Evolutionary conservation across 1,140 invertebrate species (phyloP).

Genomic region (Hyles euphorbiae): DNA sequence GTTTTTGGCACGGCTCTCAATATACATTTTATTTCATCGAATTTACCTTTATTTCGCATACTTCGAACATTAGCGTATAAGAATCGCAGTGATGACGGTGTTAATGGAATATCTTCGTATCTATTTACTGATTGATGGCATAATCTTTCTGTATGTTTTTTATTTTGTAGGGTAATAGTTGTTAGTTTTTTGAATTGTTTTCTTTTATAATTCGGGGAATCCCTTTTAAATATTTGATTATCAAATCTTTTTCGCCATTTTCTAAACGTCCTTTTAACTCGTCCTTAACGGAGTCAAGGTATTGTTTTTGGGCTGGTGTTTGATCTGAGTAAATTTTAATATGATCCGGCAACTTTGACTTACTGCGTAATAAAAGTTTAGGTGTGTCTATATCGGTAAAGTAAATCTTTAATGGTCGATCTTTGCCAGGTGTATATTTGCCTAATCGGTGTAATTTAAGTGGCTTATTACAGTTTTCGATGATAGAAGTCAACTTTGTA

Average conservation of each 20-base stretch:
- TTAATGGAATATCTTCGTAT: conserved; percentile 6
- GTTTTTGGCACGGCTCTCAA: conserved; percentile 4
- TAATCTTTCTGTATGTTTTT: conserved; percentile 4
- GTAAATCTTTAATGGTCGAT: too few species aligned
- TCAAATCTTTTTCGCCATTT: conserved; percentile 15
- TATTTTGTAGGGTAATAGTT: neutral
- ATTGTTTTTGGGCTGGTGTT: conserved; percentile 15
- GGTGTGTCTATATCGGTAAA: too few species aligned
- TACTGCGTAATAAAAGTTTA: too few species aligned
- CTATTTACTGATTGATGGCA: conserved; percentile 11
- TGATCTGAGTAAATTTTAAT: too few species aligned
- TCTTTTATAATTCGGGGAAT: conserved; percentile 20
- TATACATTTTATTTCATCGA: conserved; percentile 21
- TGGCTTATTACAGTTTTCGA: too few species aligned
- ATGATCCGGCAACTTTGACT: too few species aligned
- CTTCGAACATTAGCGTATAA: conserved; percentile 22
- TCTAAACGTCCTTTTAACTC: conserved; percentile 12
- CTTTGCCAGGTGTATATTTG: too few species aligned
- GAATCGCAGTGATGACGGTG: conserved; percentile 8
- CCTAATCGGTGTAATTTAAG: too few species aligned
- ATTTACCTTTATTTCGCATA: conserved; percentile 19
- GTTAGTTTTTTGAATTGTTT: conserved; percentile 27
- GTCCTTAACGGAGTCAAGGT: conserved; percentile 8
- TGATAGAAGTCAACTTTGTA: too few species aligned
- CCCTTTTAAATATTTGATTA: conserved; percentile 25